Percentiles rank a stretch among this genome's conserved stretches.
Conservation (phyloP, 2,888 invertebrate species). For the Lordiphosa fenestrarum region DNA sequence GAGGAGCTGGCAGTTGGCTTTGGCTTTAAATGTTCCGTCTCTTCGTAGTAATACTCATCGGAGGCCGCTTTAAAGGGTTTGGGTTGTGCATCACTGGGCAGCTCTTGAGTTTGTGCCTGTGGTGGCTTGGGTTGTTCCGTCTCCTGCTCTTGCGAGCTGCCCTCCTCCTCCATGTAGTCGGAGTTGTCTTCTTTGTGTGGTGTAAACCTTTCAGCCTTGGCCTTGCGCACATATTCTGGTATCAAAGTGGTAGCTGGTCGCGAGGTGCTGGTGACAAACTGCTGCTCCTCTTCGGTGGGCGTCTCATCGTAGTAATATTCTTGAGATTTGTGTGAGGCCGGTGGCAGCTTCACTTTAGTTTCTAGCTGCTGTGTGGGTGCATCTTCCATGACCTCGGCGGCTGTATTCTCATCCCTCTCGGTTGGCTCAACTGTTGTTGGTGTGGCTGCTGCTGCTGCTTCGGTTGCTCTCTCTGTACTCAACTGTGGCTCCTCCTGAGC, state of each 20-base stretch:
- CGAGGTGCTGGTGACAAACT: constrained; percentile 24
- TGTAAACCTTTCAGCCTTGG: constrained; percentile 59
- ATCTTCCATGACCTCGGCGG: constrained; percentile 39
- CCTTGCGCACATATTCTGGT: constrained; percentile 75
- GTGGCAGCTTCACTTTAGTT: constrained; percentile 19
- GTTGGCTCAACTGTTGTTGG: background rate
- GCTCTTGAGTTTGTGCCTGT: constrained; percentile 52
- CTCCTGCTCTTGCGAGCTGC: constrained; percentile 37
- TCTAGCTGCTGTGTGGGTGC: constrained; percentile 38
- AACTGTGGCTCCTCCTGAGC: constrained; percentile 29
- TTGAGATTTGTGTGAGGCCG: constrained; percentile 10
- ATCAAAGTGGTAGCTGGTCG: constrained; percentile 60
- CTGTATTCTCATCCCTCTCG: constrained; percentile 39
- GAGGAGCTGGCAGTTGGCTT: constrained; percentile 22
- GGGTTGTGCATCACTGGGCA: constrained; percentile 39
- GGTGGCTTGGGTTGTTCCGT: constrained; percentile 44
- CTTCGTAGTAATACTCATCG: constrained; percentile 73
- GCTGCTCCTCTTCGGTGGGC: constrained; percentile 29
- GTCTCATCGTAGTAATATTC: constrained; percentile 54
- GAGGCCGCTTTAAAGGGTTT: constrained; percentile 52
- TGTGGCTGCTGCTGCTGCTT: constrained; percentile 12
- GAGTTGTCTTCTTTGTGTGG: constrained; percentile 19
- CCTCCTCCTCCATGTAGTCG: constrained; percentile 64
- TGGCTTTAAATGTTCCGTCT: constrained; percentile 22
- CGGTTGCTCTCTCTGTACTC: constrained; percentile 18